phyloP scores from a whole-genome alignment of 2,888 invertebrate species.

The Mellilla xanthometata region DNA sequence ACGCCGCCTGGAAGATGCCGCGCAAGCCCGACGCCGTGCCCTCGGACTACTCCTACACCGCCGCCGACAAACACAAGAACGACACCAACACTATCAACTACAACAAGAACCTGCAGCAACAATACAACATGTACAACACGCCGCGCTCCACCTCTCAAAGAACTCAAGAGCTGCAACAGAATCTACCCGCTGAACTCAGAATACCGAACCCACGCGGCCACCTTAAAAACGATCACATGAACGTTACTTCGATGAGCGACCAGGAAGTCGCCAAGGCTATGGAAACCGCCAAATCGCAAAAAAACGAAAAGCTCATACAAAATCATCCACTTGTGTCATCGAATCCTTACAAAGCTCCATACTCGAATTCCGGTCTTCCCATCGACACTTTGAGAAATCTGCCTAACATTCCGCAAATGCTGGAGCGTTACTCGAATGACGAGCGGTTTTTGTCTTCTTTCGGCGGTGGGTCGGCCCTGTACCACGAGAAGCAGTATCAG shows the following conservation, averaged over 20 bases:
- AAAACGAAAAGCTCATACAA: constrained; percentile 63
- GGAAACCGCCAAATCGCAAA: constrained; percentile 60
- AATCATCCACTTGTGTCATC: constrained; percentile 63
- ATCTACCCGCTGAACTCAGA: constrained; percentile 60
- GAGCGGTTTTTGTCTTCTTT: constrained; percentile 80
- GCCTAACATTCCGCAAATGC: constrained; percentile 83
- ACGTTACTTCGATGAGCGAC: constrained; percentile 46
- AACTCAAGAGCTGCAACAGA: constrained; percentile 44
- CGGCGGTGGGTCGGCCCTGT: constrained; percentile 67
- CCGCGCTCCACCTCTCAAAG: constrained; percentile 55
- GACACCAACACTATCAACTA: constrained; percentile 53
- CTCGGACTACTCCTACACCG: constrained; percentile 59
- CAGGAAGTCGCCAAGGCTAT: constrained; percentile 54
- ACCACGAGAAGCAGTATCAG: constrained; percentile 83
- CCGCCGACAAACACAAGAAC: constrained; percentile 56
- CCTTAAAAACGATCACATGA: constrained; percentile 57
- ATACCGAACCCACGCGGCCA: constrained; percentile 71
- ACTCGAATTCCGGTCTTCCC: constrained; percentile 62
- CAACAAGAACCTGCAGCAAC: constrained; percentile 64
- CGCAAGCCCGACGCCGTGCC: constrained; percentile 64
- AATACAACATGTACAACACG: constrained; percentile 58
- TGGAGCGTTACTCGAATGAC: constrained; percentile 82
- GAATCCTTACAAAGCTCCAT: constrained; percentile 68
- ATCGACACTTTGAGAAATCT: constrained; percentile 81
- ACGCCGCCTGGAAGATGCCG: constrained; percentile 70